phyloP scores from a whole-genome alignment of 2,888 invertebrate genomes.

The Celastrina argiolus region DNA sequence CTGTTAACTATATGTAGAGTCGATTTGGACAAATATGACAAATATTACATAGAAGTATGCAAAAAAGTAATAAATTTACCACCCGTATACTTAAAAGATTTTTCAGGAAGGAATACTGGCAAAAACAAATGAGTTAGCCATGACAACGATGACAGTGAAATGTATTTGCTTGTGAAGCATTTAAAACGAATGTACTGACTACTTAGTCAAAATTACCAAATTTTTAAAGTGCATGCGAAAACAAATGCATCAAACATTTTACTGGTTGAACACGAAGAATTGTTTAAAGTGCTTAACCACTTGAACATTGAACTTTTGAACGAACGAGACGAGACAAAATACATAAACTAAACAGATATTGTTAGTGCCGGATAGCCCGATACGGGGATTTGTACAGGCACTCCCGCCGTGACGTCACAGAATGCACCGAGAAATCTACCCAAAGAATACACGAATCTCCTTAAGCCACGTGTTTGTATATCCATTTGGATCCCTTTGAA shows the following conservation, averaged over 20 bases:
- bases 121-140: too few species aligned
- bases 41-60: too few species aligned
- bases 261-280: background rate
- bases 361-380: constrained; percentile 30
- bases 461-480: constrained; percentile 56
- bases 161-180: too few species aligned
- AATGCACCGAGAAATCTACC: constrained; percentile 54
- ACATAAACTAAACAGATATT: constrained; percentile 19
- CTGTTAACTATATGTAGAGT: too few species aligned
- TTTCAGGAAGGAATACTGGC: too few species aligned
- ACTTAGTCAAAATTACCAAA: too few species aligned
- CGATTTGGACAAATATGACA: too few species aligned
- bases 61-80: too few species aligned
- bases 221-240: too few species aligned
- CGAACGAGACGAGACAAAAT: constrained; percentile 12
- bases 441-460: constrained; percentile 35
- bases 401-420: constrained; percentile 51
- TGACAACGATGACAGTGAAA: too few species aligned
- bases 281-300: background rate
- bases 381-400: constrained; percentile 46
- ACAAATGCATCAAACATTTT: background rate
- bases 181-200: too few species aligned
- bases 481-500: constrained; percentile 46
- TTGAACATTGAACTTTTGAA: constrained; percentile 3
- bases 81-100: too few species aligned